These are phyloP conservation scores for Polydrusus pterygomalis DNA, from an alignment of 2,888 invertebrate species.

Conservation along the genomic window DNA sequence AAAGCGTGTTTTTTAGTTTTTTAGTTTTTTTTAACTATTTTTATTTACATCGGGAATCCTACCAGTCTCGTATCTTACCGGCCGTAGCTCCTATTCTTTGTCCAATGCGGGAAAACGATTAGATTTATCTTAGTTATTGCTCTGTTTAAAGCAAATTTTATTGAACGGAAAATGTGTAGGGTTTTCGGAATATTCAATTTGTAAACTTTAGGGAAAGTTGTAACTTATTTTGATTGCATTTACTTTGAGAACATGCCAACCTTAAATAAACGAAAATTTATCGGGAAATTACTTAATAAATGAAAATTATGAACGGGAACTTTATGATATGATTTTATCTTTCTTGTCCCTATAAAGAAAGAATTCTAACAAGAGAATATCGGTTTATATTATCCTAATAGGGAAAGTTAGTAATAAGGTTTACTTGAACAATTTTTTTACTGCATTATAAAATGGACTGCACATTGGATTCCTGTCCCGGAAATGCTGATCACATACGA, in stretches of 20 bases:
- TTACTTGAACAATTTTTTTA: too few species aligned
- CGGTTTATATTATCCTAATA: too few species aligned
- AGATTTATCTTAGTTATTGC: constrained; percentile 34
- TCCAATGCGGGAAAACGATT: constrained; percentile 43
- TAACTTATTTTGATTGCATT: constrained; percentile 12
- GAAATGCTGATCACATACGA: too few species aligned
- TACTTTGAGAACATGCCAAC: constrained; percentile 6
- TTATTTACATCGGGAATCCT: too few species aligned
- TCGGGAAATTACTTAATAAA: neutral
- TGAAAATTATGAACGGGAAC: neutral
- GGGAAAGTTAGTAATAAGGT: too few species aligned
- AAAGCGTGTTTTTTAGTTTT: too few species aligned
- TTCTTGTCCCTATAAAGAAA: neutral
- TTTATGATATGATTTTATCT: too few species aligned
- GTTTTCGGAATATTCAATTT: constrained; percentile 29
- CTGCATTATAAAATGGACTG: too few species aligned
- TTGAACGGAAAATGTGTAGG: constrained; percentile 33
- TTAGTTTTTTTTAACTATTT: too few species aligned
- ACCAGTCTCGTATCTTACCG: neutral
- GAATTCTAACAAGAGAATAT: too few species aligned
- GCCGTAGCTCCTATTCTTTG: constrained; percentile 38
- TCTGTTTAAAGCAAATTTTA: constrained; percentile 32
- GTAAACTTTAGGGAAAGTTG: constrained; percentile 6
- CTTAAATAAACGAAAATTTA: constrained; percentile 8
- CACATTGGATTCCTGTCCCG: too few species aligned